phyloP scores from a whole-genome alignment of 2,113 vertebrate genomes.

The Brachionichthys hirsutus region DNA sequence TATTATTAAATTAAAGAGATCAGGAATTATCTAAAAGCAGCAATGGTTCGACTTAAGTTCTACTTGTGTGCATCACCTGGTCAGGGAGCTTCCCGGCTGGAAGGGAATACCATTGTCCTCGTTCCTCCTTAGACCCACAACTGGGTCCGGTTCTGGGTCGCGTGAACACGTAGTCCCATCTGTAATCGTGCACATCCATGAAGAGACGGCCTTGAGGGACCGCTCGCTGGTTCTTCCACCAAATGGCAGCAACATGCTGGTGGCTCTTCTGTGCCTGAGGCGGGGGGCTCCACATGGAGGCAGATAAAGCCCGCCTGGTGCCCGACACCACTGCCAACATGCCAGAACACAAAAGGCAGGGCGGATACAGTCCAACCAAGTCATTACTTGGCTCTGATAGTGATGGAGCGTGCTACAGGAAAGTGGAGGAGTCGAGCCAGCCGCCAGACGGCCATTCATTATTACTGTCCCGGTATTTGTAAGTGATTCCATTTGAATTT shows the following conservation, averaged over 20 bases:
- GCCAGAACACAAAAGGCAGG: constrained; percentile 41
- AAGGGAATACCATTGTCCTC: too few relatives aligned
- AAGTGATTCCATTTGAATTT: constrained; percentile 1
- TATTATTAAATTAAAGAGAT: too few relatives aligned
- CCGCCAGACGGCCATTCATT: background rate
- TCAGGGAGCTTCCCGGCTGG: too few relatives aligned
- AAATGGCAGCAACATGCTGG: constrained; percentile 26
- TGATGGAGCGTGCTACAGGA: constrained; percentile 13
- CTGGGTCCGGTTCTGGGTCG: constrained; percentile 30
- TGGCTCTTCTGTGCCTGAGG: constrained; percentile 36
- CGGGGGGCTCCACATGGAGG: constrained; percentile 40
- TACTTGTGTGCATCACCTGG: background rate
- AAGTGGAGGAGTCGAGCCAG: constrained; percentile 19
- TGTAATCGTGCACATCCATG: constrained; percentile 40
- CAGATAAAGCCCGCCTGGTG: constrained; percentile 53
- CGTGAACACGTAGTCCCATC: constrained; percentile 30
- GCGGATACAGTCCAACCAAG: constrained; percentile 25
- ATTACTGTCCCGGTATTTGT: background rate
- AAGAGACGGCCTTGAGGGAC: constrained; percentile 27
- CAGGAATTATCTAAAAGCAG: too few relatives aligned
- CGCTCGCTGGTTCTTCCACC: constrained; percentile 12
- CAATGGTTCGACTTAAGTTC: too few relatives aligned
- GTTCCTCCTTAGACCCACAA: constrained; percentile 5
- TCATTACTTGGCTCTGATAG: constrained; percentile 23
- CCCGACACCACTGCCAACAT: constrained; percentile 46